A percentile compares a stretch with the other conserved stretches of the same genome.
These are phyloP conservation scores for Aphidius ervi DNA, from an alignment of 1,140 invertebrate species.

Conservation along the genomic window DNA sequence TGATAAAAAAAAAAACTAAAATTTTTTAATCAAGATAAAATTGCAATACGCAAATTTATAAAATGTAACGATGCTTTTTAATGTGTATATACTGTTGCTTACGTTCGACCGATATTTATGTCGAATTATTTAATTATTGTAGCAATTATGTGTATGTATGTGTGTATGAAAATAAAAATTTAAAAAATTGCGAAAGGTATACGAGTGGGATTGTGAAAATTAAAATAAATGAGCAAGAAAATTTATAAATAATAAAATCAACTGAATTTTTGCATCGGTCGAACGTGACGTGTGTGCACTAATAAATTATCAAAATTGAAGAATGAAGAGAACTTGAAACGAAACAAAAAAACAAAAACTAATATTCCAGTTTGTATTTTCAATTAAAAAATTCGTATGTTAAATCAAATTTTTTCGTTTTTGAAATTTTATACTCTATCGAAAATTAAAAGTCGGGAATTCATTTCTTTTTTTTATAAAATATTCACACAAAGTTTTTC, in stretches of 20 bases:
- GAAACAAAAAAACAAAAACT: background rate
- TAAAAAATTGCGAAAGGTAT: background rate
- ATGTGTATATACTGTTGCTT: constrained; percentile 47
- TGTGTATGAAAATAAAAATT: background rate
- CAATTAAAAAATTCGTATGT: no score
- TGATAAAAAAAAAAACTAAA: no score
- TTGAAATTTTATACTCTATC: no score
- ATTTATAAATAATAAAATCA: background rate
- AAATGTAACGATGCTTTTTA: constrained; percentile 36
- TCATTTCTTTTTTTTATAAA: no score
- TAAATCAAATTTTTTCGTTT: no score
- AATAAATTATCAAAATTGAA: constrained; percentile 15
- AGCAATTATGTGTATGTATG: constrained; percentile 16
- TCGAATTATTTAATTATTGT: constrained; percentile 31
- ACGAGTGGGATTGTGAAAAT: background rate
- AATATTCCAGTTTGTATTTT: background rate
- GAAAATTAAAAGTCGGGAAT: no score
- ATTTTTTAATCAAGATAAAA: no score
- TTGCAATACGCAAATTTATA: no score
- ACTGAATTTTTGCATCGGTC: constrained; percentile 14
- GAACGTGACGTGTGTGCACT: constrained; percentile 17
- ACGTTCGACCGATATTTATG: constrained; percentile 37
- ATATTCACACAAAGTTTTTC: no score
- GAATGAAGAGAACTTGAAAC: constrained; percentile 1
- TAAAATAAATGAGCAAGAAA: no score